Evolutionary conservation across 2,113 vertebrate genomes (phyloP), one percentile per base, ranked within the genome.

Genomic region (Mungos mungo): DNA sequence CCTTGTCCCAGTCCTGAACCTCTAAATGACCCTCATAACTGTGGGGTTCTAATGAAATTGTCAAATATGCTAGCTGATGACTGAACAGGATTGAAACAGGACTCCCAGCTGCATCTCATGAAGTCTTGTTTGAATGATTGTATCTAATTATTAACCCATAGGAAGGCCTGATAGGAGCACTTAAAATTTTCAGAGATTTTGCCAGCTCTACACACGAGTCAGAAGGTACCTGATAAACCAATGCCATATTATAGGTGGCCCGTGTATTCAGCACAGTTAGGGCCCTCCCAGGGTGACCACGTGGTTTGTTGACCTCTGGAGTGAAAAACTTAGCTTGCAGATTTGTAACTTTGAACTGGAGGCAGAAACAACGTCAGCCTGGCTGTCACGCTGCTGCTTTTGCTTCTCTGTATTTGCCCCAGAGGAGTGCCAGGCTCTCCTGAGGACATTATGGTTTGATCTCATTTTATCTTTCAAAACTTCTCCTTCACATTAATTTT

Each of bases 401-500:
- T 29, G 5, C 14, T 60, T 72, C 52, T 81, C 60, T 87, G 50
- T 23, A 33, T 80, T 87, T 95, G 54, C 35, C 50, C 45, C 35
- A 25, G 60, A 97, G 86, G 23, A 83, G 33, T 7, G 27, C 18
- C 29, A 66, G 54, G 16, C 33, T 57, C 47, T 93, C 90, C 25
- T 25, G 81, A 93, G 80, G 29, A 91, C 16, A 45, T 82, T 54
- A 66, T 76, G 60, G 63, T 97, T 95, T 98, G 97, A 96, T 98
- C 82, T 97, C 76, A 76, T 95, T 91, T 98, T 95, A 97, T 97
- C 50, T 95, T 94, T 97, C 94, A 98, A 98, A 96, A 18, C 11
- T 94, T 98, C 79, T 94, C 85, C 60, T 86, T 97, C 98, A 88
- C 86, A 90, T 97, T 98, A 98, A 98, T 98, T 98, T 98, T 97